Base-by-base conservation (phyloP, 64 coral and sea anemone genomes). In the Pocillopora verrucosa region DNA sequence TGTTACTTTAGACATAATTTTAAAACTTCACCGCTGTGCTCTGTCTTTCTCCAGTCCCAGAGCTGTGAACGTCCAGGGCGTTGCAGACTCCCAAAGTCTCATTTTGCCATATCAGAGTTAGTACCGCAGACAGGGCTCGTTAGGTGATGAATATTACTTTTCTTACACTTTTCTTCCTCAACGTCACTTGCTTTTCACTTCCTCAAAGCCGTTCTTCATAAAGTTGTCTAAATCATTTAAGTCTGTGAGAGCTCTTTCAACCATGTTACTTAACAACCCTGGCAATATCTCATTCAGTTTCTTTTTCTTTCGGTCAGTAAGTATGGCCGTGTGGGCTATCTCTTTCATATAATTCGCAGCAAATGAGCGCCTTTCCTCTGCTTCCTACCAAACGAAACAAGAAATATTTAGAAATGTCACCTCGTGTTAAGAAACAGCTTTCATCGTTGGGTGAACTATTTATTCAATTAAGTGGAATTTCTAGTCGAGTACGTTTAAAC, bases 321-420 rank as follows among this genome's bases (percentile, higher is more conserved):
- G 77, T 57, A 95, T 87, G 56, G 87, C 87, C 10, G 93, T 94
- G 67, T 98, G 87, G 9, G 78, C 91, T 20, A 98, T 92, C 59
- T 95, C 90, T 41, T 83, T 98, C 37, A 98, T 87, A 59, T 92
- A 98, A 63, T 98, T 95, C 45, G 84, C 88, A 11, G 93, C 73
- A 61, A 98, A 98, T 51, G 30, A 84, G 73, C 90, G 57, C 4
- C 93, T 88, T n/a, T 89, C 60, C 45, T 98, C 88, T 73, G 83
- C 78, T 70, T 98, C 96, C 96, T 98, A 57, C 19, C n/a, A 61
- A 37, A 80, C 76, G 67, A 83, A 80, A 16, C 75, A 35, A 74
- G 22, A 69, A 11, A 9, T 16, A 76, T n/a, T 24, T 58, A 19
- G 38, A n/a, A 75, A 13, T 15, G 11, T 51, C 58, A 11, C 41